Evolutionary conservation across 1,140 invertebrate genomes (phyloP).

Genomic region (Bombus waltoni): DNA sequence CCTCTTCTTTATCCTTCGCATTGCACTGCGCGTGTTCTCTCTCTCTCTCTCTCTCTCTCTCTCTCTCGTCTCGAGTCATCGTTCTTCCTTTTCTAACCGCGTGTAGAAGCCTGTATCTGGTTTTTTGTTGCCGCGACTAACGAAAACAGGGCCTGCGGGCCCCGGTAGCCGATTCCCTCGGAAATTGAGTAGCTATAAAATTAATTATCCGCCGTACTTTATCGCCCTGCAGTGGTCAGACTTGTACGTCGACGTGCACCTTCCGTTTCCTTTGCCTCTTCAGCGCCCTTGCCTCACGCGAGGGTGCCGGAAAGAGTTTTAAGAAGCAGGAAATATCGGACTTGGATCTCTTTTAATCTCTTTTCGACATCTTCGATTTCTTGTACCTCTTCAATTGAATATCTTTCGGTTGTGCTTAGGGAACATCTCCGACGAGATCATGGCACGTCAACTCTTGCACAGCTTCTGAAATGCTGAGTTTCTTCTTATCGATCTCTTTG

Average conservation of each 20-base stretch:
- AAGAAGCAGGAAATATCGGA: constrained; percentile 55
- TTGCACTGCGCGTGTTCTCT: background rate
- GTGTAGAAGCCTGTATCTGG: constrained; percentile 42
- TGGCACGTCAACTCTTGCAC: background rate
- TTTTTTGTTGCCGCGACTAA: constrained; percentile 71
- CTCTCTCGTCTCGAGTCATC: background rate
- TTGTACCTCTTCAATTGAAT: background rate
- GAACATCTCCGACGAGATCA: background rate
- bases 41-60: background rate
- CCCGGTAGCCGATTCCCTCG: constrained; percentile 81
- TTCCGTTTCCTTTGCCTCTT: constrained; percentile 4
- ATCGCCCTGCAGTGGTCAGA: constrained; percentile 67
- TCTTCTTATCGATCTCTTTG: too few species aligned
- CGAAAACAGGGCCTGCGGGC: constrained; percentile 74
- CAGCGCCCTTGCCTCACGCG: background rate
- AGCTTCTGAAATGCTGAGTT: too few species aligned
- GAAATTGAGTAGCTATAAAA: constrained; percentile 84
- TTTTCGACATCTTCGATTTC: constrained; percentile 12
- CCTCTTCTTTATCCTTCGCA: background rate
- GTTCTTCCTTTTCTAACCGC: background rate
- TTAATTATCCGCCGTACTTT: constrained; percentile 82
- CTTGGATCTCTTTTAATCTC: background rate
- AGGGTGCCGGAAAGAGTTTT: constrained; percentile 36
- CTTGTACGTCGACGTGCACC: constrained; percentile 31
- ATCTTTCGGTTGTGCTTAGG: background rate